Evolutionary conservation across 2,888 invertebrate genomes (phyloP), one percentile per base, ranked within the genome.

Genomic region (Tinea pellionella): DNA sequence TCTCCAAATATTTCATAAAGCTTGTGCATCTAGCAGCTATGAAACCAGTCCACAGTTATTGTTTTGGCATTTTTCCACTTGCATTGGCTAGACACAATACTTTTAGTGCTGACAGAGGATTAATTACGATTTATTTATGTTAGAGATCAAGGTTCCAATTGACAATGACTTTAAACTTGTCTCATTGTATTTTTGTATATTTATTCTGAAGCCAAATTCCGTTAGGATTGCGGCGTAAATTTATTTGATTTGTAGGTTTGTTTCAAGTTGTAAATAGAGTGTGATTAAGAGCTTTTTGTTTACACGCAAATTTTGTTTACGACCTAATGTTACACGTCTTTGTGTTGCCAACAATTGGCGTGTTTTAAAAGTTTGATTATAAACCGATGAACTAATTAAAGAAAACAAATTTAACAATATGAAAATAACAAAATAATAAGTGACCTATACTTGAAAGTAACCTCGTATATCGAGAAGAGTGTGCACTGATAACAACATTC

Each of bases 101-200:
- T 24, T n/a, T 18, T 19, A 16, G 24, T 18, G 53, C 16, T 18
- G 53, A 24, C 53, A 19, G 53, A 1, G 12, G 24, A 53, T 53
- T 53, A 53, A 53, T 53, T 53, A 12, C 53, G 4, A 9, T 8
- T 53, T 53, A 53, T 53, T 53, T 24, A 24, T 18, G 24, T 18
- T 53, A 53, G 53, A 53, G 53, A 53, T 53, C 53, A 53, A 53
- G 53, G 53, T 9, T 18, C 18, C 53, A 47, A 9, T 53, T 53
- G 53, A 47, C 47, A 47, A 47, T 47, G 47, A 24, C 53, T 53
- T 53, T 47, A 47, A 15, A 47, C 47, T 15, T 53, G 53, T 53
- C 19, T 16, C 47, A 9, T 2, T 24, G 53, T 53, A 24, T 53
- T 53, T 53, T 12, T 24, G 24, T 53, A 18, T 53, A 19, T 53